Base-by-base conservation (phyloP, 1,140 invertebrate species). In the Tyrophagus putrescentiae region DNA sequence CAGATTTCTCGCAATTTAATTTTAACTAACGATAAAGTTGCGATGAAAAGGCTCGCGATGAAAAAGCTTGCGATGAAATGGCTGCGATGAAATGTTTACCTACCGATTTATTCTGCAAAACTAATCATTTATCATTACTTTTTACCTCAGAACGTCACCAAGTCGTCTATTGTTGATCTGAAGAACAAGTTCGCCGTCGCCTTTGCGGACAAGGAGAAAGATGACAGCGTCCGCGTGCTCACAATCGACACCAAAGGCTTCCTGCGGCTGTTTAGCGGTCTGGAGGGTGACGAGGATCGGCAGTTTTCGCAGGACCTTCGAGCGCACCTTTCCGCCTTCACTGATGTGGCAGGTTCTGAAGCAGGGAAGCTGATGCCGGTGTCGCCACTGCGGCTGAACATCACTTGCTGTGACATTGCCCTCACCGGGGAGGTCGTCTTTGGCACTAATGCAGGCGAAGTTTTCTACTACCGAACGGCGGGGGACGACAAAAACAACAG, bases 211-310 rank as follows among this genome's bases (percentile, higher is more conserved):
- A 16, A 28, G n/a, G n/a, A n/a, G n/a, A n/a, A n/a, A n/a, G n/a
- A 41, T 56, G n/a, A n/a, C 53, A 33, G 18, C 16, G 9, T 57
- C 1, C 28, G 11, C 16, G 27, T 57, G 9, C 31, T 57, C 13
- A 41, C 56, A 13, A 34, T 41, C 28, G 56, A 57, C 33, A 41
- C 13, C 9, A 57, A 57, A 23, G 56, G 56, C 13, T 39, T 41
- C 31, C 16, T 57, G 4, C 56, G 56, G 4, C n/a, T 57, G 7
- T 57, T 57, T 25, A 5, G 28, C 16, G 56, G 31, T 21, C 13
- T 54, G 13, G 1, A 3, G 23, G 33, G 56, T 23, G 36, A 57
- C 4, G 56, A 57, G 31, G 34, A 57, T 41, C 39, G 44, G 31
- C 25, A 7, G 16, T 57, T 57, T 16, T 11, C 42, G 9, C 5